Percentiles rank a stretch among this genome's conserved stretches.
These are phyloP conservation scores for Bombus impatiens DNA, from an alignment of 1,140 invertebrate species.

Conservation along the genomic window DNA sequence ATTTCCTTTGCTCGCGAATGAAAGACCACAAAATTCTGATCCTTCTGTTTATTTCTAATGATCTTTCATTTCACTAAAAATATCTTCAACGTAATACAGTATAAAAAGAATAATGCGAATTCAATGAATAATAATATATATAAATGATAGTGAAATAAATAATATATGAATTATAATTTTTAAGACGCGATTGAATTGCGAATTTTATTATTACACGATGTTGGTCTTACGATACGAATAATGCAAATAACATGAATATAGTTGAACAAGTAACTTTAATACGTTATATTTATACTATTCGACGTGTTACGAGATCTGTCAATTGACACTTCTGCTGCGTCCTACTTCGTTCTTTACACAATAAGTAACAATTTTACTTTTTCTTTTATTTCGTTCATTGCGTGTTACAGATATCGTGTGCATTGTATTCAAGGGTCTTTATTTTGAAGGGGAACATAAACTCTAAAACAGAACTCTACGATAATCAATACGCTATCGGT, in stretches of 20 bases:
- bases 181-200: too few species aligned
- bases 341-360: not conserved
- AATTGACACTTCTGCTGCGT: not conserved
- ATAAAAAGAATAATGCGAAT: too few species aligned
- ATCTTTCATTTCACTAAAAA: too few species aligned
- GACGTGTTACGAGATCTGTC: not conserved
- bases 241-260: not conserved
- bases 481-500: conserved; percentile 44
- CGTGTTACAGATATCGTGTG: not conserved
- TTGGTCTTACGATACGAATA: too few species aligned
- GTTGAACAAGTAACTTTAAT: not conserved
- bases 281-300: not conserved
- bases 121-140: too few species aligned
- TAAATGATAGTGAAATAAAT: too few species aligned
- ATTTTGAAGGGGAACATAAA: conserved; percentile 33
- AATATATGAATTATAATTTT: too few species aligned
- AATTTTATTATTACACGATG: too few species aligned
- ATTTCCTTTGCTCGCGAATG: not conserved
- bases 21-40: too few species aligned
- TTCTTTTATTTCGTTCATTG: not conserved
- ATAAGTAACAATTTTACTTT: not conserved
- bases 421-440: not conserved
- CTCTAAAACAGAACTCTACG: conserved; percentile 32
- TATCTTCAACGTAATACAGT: too few species aligned
- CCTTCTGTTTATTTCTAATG: too few species aligned